Evolutionary conservation across 2,113 vertebrate genomes (phyloP).

Genomic region (Parotia lawesii): DNA sequence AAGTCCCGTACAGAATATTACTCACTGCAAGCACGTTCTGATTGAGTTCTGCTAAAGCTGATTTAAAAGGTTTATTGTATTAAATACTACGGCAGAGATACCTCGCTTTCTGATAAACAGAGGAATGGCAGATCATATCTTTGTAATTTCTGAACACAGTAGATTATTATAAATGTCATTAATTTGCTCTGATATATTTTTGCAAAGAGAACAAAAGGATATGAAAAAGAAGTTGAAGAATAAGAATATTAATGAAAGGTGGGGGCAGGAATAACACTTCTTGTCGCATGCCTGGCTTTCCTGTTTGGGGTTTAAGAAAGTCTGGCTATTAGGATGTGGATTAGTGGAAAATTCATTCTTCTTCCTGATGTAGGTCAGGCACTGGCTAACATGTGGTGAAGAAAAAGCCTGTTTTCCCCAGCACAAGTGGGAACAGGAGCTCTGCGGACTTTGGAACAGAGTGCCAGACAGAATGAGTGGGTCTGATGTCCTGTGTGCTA

Average conservation of each 20-base stretch:
- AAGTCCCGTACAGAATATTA: not conserved
- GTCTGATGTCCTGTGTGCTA: constrained; percentile 9
- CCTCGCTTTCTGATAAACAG: not conserved
- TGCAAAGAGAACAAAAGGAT: not conserved
- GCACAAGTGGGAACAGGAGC: constrained; percentile 48
- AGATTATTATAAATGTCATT: not conserved
- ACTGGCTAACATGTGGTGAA: constrained; percentile 30
- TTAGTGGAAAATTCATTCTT: constrained; percentile 70
- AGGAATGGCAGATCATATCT: not conserved
- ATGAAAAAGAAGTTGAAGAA: not conserved
- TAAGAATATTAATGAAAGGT: constrained; percentile 16
- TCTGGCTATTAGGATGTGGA: constrained; percentile 73
- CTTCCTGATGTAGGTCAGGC: constrained; percentile 44
- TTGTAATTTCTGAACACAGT: not conserved
- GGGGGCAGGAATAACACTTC: constrained; percentile 20
- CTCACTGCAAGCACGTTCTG: not conserved
- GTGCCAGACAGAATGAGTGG: not conserved
- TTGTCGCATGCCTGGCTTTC: constrained; percentile 72
- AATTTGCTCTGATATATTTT: not conserved
- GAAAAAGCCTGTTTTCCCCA: constrained; percentile 21
- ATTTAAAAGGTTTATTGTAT: constrained; percentile 51
- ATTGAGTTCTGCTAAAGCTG: constrained; percentile 45
- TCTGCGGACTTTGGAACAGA: not conserved
- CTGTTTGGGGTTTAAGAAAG: constrained; percentile 66
- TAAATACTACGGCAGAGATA: not conserved